A percentile compares a stretch with the other conserved stretches of the same genome.
These are phyloP conservation scores for Garrulus glandarius DNA, from an alignment of 2,797 vertebrate species.

Conservation along the genomic window DNA sequence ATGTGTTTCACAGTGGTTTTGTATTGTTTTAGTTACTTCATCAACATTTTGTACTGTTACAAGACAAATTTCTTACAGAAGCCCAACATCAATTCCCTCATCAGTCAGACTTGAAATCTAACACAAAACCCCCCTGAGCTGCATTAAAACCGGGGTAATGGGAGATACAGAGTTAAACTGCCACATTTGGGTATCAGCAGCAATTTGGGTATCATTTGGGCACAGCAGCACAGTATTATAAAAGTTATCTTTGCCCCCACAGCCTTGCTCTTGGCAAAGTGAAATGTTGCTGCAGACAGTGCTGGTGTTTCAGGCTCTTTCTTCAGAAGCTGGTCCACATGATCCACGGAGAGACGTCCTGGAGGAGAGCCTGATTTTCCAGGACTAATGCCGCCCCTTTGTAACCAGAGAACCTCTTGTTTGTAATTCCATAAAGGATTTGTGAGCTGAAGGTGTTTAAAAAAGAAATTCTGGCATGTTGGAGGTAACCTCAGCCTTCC, in stretches of 20 bases:
- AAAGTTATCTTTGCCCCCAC: not conserved
- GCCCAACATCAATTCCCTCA: not conserved
- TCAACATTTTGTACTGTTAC: not conserved
- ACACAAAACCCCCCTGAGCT: not conserved
- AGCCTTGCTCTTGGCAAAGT: not conserved
- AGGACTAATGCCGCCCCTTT: not conserved
- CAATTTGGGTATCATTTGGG: too few species aligned
- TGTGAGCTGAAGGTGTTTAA: not conserved
- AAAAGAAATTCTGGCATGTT: accelerated
- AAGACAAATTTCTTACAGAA: constrained; percentile 24
- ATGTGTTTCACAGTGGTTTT: not conserved
- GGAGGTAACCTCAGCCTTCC: not conserved
- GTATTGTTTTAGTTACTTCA: not conserved
- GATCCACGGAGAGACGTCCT: not conserved
- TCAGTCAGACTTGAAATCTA: not conserved
- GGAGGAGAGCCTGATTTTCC: not conserved
- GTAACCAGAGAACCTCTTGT: not conserved
- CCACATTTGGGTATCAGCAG: not conserved
- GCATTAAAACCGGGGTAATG: not conserved
- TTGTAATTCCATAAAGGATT: not conserved
- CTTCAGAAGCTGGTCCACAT: accelerated
- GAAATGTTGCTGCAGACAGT: not conserved
- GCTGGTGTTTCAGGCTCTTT: not conserved
- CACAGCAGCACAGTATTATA: accelerated
- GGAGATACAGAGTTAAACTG: not conserved